Evolutionary conservation across 92 coral and sea anemone species (phyloP), one percentile per base, ranked within the genome.

Genomic region (Porites rus): DNA sequence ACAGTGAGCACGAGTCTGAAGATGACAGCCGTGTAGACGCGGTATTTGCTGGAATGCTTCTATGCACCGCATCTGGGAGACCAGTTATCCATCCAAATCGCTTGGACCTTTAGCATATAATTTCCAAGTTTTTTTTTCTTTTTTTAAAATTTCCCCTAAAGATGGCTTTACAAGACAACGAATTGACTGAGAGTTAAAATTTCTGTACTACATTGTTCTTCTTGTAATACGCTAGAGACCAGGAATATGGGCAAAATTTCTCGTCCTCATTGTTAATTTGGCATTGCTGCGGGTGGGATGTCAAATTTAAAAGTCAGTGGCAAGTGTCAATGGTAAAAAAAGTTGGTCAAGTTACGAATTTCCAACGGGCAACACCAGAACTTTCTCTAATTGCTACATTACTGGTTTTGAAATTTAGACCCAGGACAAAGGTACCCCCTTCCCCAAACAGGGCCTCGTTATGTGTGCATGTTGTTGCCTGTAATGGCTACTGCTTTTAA

Each of bases 371-470:
- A 38, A 77, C 81, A 62, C 38, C 6, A 22, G 81, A 77, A 61
- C 69, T 16, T 77, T 77, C 25, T 1, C 69, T 60, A 31, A 62
- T 77, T 24, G 19, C 71, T 38, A 61, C 81, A n/a, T 62, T 38
- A 21, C 70, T 25, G 24, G 19, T 17, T 76, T n/a, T 11, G 69
- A 76, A 76, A 76, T 76, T 77, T 69, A 77, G 81, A 77, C 31
- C 10, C 60, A 25, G 67, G 81, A 77, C 81, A 77, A 62, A 54
- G 51, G 65, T 62, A 60, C 70, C 80, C 81, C 70, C n/a, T n/a
- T n/a, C n/a, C 82, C 80, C 43, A 59, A 24, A 60, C 70, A 61
- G 70, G 70, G 71, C 38, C 81, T 62, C 64, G 11, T 60, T 0
- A 14, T 8, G 46, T 38, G 46, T 38, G 46, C 46, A 38, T 0